Conservation (phyloP, 2,888 invertebrate species). For the Parthenolecanium corni region DNA sequence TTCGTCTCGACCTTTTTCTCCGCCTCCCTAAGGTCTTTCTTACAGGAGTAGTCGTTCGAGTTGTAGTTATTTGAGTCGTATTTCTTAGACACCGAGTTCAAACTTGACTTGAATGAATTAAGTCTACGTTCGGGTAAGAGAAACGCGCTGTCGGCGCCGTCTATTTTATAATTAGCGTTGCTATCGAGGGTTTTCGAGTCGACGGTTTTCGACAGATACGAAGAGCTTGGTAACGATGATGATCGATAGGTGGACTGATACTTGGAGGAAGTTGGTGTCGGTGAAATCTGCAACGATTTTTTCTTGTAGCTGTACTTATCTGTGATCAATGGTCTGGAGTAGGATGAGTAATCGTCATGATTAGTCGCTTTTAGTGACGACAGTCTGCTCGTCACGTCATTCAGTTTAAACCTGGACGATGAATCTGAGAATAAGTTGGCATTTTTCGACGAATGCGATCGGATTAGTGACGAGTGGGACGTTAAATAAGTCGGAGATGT, state of each 20-base stretch:
- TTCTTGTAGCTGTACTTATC: slow-evolving; percentile 20
- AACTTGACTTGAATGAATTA: neutral
- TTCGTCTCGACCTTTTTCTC: slow-evolving; percentile 8
- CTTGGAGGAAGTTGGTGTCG: neutral
- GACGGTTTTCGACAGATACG: slow-evolving; percentile 9
- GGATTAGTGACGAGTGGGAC: slow-evolving; percentile 9
- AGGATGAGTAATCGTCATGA: slow-evolving; percentile 3
- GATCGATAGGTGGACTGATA: slow-evolving; percentile 14
- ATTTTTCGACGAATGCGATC: slow-evolving; percentile 13
- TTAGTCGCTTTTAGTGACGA: neutral
- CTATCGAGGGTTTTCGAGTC: slow-evolving; percentile 12
- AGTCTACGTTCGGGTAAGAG: neutral
- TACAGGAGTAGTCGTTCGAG: neutral
- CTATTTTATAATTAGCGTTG: slow-evolving; percentile 13
- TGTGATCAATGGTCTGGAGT: neutral
- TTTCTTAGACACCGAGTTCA: neutral
- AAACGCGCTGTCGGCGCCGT: slow-evolving; percentile 9
- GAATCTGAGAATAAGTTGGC: slow-evolving; percentile 3
- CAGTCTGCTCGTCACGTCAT: neutral
- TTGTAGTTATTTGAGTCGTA: neutral
- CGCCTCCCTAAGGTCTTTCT: neutral
- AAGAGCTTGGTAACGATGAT: slow-evolving; percentile 1
- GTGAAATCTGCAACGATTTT: slow-evolving; percentile 21
- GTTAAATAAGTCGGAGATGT: slow-evolving; percentile 12
- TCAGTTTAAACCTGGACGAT: neutral